Evolutionary conservation across 2,888 invertebrate genomes (phyloP), one percentile per base, ranked within the genome.

Genomic region (Cantharis rufa): DNA sequence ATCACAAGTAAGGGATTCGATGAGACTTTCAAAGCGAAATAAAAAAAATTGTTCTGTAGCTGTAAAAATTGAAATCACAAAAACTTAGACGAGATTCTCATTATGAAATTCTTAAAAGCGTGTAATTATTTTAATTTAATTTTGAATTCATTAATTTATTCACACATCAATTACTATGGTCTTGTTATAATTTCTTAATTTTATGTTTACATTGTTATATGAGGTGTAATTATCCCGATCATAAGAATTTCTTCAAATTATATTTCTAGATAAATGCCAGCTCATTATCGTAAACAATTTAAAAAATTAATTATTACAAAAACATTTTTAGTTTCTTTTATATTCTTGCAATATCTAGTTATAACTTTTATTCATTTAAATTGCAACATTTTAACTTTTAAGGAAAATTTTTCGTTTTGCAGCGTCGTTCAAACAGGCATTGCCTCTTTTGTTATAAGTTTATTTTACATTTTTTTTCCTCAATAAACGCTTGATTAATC

Each of bases 171-270:
- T 70, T 32, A 21, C 4, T 71, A 48, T 75, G 21, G 76, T 78
- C 77, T 69, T 77, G 82, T 85, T 32, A n/a, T 48, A 48, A n/a
- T n/a, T 48, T 48, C 48, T 48, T 48, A n/a, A 48, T 48, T 48
- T 48, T 2, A 48, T n/a, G 48, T n/a, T 48, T 48, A n/a, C n/a
- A 48, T 48, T n/a, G 32, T 32, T 32, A 32, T 21, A 32, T n/a
- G 13, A 32, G 13, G 13, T 48, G n/a, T 48, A 48, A 48, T 48
- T 48, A 48, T 3, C 0, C n/a, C n/a, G 7, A 48, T 48, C 7
- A 4, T 48, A 48, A n/a, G 5, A 48, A n/a, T 48, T 48, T 48
- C 7, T n/a, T 32, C n/a, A 48, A 48, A 48, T 48, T 48, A 48
- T 48, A n/a, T 48, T 48, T 48, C n/a, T 48, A n/a, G n/a, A n/a